Evolutionary conservation across 2,888 invertebrate species (phyloP), one percentile per base, ranked within the genome.

Genomic region (Fragum fragum): DNA sequence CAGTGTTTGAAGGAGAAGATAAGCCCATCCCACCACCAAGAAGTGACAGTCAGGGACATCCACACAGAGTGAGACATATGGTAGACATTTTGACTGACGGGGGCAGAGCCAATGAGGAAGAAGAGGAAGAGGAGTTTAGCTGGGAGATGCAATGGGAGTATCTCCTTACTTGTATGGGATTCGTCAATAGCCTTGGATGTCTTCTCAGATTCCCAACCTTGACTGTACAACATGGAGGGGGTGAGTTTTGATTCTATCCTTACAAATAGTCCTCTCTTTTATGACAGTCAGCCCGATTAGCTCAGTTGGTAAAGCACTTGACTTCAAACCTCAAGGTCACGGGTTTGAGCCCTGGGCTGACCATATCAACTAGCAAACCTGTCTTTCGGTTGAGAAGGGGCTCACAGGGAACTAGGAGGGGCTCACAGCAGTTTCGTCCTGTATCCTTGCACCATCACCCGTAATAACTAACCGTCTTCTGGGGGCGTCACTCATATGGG

Each of bases 161-260:
- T 88, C 93, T 96, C 29, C 93, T 96, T 1, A 95, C 96, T 14
- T 96, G 96, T 55, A 95, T 96, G 73, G 96, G 96, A 28, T 95
- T 96, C 90, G 96, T 96, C 5, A 95, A 96, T 72, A 96, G 96
- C 1, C 92, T 96, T 18, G 96, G 96, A 59, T 96, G 96, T 74
- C 83, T 91, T 14, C 77, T 91, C 7, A 83, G 88, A 78, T 91
- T 98, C 95, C 98, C 98, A 53, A 98, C 98, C 94, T 96, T 98
- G 91, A 92, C 92, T 52, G 90, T 92, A 76, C 88, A 88, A 69
- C 90, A 93, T 88, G 93, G 93, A 11, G 94, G 93, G 83, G 93
- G 93, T 93, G 71, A 57, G 73, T 57, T 26, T 57, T 18, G 14
- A 39, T 39, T 9, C 39, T 14, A 6, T 14, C 39, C 39, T n/a